Evolutionary conservation across 2,888 invertebrate species (phyloP).

Genomic region (Oxyteleia sp.): DNA sequence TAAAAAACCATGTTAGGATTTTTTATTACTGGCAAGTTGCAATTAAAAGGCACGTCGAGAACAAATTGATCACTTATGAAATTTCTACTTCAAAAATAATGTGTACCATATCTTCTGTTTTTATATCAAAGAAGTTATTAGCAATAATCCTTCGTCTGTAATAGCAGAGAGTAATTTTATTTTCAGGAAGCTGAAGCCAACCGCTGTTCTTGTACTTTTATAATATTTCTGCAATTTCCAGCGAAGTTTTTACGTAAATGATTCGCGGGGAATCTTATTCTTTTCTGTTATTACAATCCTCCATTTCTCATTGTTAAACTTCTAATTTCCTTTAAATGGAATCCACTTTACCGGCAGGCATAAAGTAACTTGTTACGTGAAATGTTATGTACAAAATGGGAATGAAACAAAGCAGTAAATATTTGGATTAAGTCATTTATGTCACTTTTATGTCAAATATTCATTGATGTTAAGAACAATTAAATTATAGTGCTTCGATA

Average conservation of each 20-base stretch:
- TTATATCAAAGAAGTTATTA: conserved; percentile 31
- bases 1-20: too few species aligned
- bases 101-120: neutral
- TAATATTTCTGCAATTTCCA: conserved; percentile 42
- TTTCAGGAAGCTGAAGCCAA: conserved; percentile 28
- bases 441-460: conserved; percentile 17
- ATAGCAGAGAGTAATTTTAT: conserved; percentile 13
- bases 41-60: conserved; percentile 27
- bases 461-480: conserved; percentile 7
- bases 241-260: conserved; percentile 35
- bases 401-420: conserved; percentile 31
- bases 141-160: neutral
- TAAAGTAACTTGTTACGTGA: conserved; percentile 21
- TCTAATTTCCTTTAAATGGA: conserved; percentile 35
- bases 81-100: conserved; percentile 20
- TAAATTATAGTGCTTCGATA: conserved; percentile 11
- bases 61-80: conserved; percentile 26
- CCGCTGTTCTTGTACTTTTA: conserved; percentile 38
- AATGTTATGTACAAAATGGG: conserved; percentile 7
- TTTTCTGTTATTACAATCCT: conserved; percentile 42
- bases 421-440: conserved; percentile 26
- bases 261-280: conserved; percentile 15
- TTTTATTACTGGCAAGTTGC: too few species aligned
- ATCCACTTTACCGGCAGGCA: conserved; percentile 5
- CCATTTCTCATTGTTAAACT: conserved; percentile 37